These are phyloP conservation scores for Centropristis striata DNA, from an alignment of 2,113 vertebrate genomes.

Conservation along the genomic window DNA sequence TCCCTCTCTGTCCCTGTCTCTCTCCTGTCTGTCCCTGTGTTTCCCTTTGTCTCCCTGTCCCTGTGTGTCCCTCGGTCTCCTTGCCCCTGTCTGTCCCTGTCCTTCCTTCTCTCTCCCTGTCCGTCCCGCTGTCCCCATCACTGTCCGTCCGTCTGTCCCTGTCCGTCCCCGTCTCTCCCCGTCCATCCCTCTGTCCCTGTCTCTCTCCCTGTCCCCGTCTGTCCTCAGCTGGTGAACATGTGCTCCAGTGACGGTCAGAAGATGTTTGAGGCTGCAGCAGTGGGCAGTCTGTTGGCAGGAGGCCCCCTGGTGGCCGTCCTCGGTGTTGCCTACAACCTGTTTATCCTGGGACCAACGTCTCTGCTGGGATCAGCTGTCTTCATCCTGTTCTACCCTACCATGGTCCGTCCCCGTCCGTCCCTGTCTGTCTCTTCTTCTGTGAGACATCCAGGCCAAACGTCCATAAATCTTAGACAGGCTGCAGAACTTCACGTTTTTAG, in stretches of 20 bases:
- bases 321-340: conserved; percentile 92
- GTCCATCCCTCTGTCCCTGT: background rate
- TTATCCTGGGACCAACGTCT: conserved; percentile 92
- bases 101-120: background rate
- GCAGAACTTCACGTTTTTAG: too few relatives aligned
- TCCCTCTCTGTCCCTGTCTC: too few relatives aligned
- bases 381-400: conserved; percentile 94
- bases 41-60: too few relatives aligned
- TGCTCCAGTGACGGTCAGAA: conserved; percentile 94
- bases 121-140: background rate
- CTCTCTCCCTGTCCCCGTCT: background rate
- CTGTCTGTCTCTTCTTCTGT: too few relatives aligned
- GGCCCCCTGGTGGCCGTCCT: conserved; percentile 93
- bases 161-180: background rate
- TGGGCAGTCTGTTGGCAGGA: conserved; percentile 93
- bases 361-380: conserved; percentile 94
- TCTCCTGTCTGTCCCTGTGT: too few relatives aligned
- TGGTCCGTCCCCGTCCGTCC: too few relatives aligned
- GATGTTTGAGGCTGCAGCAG: conserved; percentile 94
- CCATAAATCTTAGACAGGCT: too few relatives aligned
- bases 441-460: too few relatives aligned
- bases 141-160: too few relatives aligned
- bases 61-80: too few relatives aligned
- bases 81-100: too few relatives aligned
- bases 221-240: conserved; percentile 90